Evolutionary conservation across 2,113 vertebrate species (phyloP).

Genomic region (Myotis davidii): DNA sequence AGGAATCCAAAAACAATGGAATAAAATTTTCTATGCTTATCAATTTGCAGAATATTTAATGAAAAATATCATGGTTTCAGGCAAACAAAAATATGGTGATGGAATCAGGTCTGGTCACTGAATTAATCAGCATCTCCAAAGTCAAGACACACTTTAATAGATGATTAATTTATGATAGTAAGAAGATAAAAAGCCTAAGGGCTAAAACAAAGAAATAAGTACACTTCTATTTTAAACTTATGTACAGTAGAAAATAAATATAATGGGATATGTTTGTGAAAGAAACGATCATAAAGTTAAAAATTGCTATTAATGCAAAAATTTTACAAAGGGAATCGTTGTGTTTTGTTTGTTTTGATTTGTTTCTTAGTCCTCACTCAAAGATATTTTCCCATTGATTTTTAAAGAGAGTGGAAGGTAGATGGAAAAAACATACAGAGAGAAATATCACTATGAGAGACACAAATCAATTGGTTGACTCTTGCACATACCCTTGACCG

Average conservation of each 20-base stretch:
- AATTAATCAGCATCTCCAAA: not conserved
- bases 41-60: not conserved
- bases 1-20: not conserved
- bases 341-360: no score
- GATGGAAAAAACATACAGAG: no score
- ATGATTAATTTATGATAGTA: not conserved
- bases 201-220: not conserved
- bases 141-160: not conserved
- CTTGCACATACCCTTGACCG: no score
- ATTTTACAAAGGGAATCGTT: not conserved
- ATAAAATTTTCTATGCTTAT: conserved; percentile 3
- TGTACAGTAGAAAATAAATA: not conserved
- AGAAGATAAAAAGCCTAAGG: not conserved
- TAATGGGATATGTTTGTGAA: not conserved
- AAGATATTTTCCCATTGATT: no score
- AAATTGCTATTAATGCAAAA: not conserved
- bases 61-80: not conserved
- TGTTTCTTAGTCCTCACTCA: no score
- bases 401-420: no score
- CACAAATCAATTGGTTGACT: no score
- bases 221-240: conserved; percentile 2
- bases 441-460: no score
- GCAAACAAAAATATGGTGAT: not conserved
- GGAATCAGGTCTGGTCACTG: not conserved
- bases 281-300: not conserved